phyloP scores from a whole-genome alignment of 2,113 vertebrate species.

The Leptodactylus fuscus region DNA sequence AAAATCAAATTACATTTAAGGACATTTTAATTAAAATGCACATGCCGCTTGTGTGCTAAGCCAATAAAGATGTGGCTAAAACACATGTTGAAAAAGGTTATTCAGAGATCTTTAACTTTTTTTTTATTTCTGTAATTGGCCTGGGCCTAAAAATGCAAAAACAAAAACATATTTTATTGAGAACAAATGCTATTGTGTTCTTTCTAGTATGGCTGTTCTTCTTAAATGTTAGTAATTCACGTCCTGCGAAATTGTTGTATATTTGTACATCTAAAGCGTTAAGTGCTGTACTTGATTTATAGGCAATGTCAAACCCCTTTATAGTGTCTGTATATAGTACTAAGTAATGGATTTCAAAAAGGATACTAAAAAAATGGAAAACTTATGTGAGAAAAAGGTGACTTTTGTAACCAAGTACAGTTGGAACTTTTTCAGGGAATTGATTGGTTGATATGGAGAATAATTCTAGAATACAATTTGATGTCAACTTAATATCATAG shows the following conservation, averaged over 20 bases:
- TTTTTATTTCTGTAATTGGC: constrained; percentile 30
- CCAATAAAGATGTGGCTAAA: constrained; percentile 50
- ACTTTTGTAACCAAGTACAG: too few relatives aligned
- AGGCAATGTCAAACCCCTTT: too few relatives aligned
- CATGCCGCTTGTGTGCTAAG: constrained; percentile 1
- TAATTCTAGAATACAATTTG: too few relatives aligned
- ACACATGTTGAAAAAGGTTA: constrained; percentile 55
- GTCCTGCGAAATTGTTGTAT: neutral
- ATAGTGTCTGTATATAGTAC: too few relatives aligned
- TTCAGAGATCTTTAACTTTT: constrained; percentile 17
- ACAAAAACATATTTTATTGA: constrained; percentile 37
- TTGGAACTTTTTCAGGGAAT: too few relatives aligned
- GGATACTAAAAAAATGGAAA: too few relatives aligned
- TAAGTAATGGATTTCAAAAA: too few relatives aligned
- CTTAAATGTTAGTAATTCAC: neutral
- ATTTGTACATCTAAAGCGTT: neutral
- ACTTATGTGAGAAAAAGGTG: too few relatives aligned
- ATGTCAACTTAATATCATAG: too few relatives aligned
- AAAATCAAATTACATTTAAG: constrained; percentile 58
- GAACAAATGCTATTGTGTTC: constrained; percentile 19
- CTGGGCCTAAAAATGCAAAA: constrained; percentile 18
- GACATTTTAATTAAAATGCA: constrained; percentile 58
- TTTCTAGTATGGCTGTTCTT: neutral
- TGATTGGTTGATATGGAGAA: too few relatives aligned
- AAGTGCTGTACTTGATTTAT: too few relatives aligned